Evolutionary conservation across 2,888 invertebrate species (phyloP).

Genomic region (Priocnemis perturbator): DNA sequence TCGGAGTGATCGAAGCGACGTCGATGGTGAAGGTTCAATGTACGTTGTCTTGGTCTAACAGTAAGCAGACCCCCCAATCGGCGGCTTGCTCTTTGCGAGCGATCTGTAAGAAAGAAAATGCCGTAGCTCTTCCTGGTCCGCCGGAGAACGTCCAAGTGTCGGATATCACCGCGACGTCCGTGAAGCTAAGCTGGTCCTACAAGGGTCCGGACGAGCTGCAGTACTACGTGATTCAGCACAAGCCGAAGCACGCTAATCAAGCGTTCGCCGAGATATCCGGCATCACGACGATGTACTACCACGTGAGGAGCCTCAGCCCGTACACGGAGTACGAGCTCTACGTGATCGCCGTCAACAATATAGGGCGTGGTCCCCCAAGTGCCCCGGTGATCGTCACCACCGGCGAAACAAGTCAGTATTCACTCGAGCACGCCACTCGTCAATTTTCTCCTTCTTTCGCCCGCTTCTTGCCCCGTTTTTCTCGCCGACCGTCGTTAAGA

Average conservation of each 20-base stretch:
- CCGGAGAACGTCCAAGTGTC: slow-evolving; percentile 93
- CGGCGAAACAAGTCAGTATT: slow-evolving; percentile 93
- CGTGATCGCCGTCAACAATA: slow-evolving; percentile 95
- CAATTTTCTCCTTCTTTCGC: not conserved
- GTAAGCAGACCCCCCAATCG: too few relatives aligned
- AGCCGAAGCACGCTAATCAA: slow-evolving; percentile 94
- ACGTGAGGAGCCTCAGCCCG: slow-evolving; percentile 91
- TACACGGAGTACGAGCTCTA: slow-evolving; percentile 98
- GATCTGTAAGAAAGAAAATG: not conserved
- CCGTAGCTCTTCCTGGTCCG: slow-evolving; percentile 90
- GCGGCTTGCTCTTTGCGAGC: too few relatives aligned
- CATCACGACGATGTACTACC: slow-evolving; percentile 94
- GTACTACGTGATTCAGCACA: slow-evolving; percentile 97
- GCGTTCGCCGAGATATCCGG: slow-evolving; percentile 95
- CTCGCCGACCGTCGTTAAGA: not conserved
- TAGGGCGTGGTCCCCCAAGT: slow-evolving; percentile 94
- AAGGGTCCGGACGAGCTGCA: slow-evolving; percentile 92
- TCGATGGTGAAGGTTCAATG: slow-evolving; percentile 97
- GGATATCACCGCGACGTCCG: slow-evolving; percentile 95
- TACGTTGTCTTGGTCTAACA: slow-evolving; percentile 76
- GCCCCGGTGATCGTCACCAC: slow-evolving; percentile 94
- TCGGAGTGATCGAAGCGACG: slow-evolving; percentile 92
- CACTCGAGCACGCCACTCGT: not conserved
- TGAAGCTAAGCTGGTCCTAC: slow-evolving; percentile 95
- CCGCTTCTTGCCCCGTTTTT: not conserved